Conservation (phyloP, 2,888 invertebrate genomes). For the Amblyjoppa fuscipennis region DNA sequence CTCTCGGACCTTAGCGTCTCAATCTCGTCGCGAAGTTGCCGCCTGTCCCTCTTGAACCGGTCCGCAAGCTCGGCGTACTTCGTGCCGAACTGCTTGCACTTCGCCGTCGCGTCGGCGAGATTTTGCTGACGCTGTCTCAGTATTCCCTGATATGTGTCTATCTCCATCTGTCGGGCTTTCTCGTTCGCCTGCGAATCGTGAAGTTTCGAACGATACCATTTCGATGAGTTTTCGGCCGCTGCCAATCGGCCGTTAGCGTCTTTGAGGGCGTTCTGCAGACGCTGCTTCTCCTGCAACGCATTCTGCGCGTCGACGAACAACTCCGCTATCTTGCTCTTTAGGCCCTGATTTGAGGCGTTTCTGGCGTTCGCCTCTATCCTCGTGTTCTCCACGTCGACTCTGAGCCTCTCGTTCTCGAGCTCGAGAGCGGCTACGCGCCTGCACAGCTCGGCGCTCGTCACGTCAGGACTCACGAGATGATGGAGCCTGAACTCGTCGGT, state of each 20-base stretch:
- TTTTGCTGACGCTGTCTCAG: constrained; percentile 75
- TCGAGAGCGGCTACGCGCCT: constrained; percentile 75
- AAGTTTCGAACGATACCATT: constrained; percentile 79
- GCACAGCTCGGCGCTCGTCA: constrained; percentile 75
- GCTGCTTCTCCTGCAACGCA: constrained; percentile 76
- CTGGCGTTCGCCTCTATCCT: constrained; percentile 78
- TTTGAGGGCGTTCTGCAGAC: constrained; percentile 73
- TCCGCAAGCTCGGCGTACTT: constrained; percentile 72
- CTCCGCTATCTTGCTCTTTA: constrained; percentile 79
- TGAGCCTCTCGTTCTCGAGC: constrained; percentile 78
- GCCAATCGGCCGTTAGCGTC: constrained; percentile 73
- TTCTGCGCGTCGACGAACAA: constrained; percentile 77
- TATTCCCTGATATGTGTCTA: constrained; percentile 77
- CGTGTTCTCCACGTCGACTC: constrained; percentile 75
- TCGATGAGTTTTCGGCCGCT: constrained; percentile 74
- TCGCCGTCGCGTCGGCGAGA: constrained; percentile 71
- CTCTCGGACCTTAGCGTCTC: constrained; percentile 54
- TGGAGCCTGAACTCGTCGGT: constrained; percentile 75
- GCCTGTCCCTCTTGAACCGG: constrained; percentile 74
- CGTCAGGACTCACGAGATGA: constrained; percentile 76
- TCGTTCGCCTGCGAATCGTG: constrained; percentile 76
- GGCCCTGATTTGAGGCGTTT: constrained; percentile 78
- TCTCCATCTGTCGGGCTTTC: constrained; percentile 76
- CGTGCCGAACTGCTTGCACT: constrained; percentile 74
- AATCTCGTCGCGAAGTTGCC: constrained; percentile 69